Conservation (phyloP, 2,797 vertebrate species). For the Amphiprion clarkii region DNA sequence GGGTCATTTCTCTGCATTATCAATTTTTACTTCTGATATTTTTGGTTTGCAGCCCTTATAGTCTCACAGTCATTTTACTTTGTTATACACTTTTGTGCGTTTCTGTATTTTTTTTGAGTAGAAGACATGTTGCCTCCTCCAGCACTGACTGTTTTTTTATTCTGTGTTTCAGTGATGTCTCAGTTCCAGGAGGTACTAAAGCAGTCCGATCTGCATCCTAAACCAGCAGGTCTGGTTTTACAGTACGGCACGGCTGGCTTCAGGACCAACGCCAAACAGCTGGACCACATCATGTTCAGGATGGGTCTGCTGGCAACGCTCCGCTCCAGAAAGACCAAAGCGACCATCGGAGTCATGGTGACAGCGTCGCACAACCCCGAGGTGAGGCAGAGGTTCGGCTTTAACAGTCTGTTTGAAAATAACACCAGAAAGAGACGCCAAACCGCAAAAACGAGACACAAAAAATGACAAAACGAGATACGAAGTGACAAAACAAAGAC, state of each 20-base stretch:
- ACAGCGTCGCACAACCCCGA: conserved; percentile 98
- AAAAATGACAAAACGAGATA: too few relatives aligned
- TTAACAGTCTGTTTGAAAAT: background rate
- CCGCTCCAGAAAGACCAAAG: conserved; percentile 88
- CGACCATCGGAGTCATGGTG: conserved; percentile 95
- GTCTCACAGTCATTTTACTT: background rate
- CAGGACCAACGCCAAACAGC: conserved; percentile 84
- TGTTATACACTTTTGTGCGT: background rate
- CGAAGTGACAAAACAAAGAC: too few relatives aligned
- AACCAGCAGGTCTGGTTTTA: conserved; percentile 86
- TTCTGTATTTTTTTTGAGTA: background rate
- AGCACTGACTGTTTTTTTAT: background rate
- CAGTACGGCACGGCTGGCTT: conserved; percentile 97
- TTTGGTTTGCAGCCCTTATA: too few relatives aligned
- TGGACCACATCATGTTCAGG: conserved; percentile 95
- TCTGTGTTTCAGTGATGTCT: conserved; percentile 84
- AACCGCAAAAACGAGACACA: too few relatives aligned
- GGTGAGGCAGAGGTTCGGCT: conserved; percentile 72
- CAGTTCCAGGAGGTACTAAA: conserved; percentile 81
- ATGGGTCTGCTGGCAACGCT: conserved; percentile 93
- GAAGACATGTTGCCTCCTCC: background rate
- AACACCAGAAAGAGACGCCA: too few relatives aligned
- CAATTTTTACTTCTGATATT: too few relatives aligned
- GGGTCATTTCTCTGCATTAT: too few relatives aligned
- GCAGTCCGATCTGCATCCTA: conserved; percentile 84